A percentile compares a stretch with the other conserved stretches of the same genome.
These are phyloP conservation scores for Cheilinus undulatus DNA, from an alignment of 2,113 vertebrate species.

Conservation along the genomic window DNA sequence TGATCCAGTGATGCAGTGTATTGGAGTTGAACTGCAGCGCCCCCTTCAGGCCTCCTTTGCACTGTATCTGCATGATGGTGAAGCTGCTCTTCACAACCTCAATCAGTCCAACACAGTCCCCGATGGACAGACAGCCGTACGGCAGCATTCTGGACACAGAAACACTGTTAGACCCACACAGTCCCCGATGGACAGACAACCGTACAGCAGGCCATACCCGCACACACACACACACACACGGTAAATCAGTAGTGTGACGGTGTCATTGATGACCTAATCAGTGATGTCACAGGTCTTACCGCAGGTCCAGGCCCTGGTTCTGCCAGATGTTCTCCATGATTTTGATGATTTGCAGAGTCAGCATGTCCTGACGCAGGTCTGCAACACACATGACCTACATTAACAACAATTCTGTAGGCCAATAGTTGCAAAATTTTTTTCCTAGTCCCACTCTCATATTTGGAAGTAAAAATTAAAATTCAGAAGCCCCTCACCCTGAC, in stretches of 20 bases:
- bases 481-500: too few relatives aligned
- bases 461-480: too few relatives aligned
- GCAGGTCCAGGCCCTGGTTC: conserved; percentile 96
- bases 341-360: conserved; percentile 95
- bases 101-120: conserved; percentile 96
- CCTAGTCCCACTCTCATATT: too few relatives aligned
- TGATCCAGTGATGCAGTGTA: conserved; percentile 97
- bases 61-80: conserved; percentile 96
- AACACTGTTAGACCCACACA: conserved; percentile 32
- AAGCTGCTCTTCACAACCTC: conserved; percentile 90
- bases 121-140: conserved; percentile 94
- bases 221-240: conserved; percentile 33
- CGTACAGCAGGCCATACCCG: too few relatives aligned
- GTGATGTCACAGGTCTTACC: conserved; percentile 75
- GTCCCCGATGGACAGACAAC: too few relatives aligned
- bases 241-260: conserved; percentile 18
- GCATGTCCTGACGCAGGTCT: conserved; percentile 97
- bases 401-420: conserved; percentile 24
- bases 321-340: conserved; percentile 99
- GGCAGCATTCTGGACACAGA: conserved; percentile 90
- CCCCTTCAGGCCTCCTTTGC: conserved; percentile 97
- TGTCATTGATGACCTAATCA: neutral
- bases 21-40: conserved; percentile 98
- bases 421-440: too few relatives aligned
- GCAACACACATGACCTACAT: conserved; percentile 41